Evolutionary conservation across 1,140 invertebrate genomes (phyloP).

Genomic region (Oreohelix idahoensis): DNA sequence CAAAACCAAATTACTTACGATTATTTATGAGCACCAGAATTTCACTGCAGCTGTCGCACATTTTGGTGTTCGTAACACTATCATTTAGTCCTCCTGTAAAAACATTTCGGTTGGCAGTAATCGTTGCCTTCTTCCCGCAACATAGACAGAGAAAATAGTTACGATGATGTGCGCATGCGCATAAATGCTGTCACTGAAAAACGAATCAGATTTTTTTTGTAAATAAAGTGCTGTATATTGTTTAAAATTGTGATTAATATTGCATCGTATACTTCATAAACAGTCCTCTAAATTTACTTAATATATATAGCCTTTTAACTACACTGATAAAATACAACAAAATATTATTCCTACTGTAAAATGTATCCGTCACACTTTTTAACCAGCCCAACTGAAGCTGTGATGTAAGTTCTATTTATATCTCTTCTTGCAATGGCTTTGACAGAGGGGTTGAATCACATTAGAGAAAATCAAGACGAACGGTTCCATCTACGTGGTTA

Average conservation of each 20-base stretch:
- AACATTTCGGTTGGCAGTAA: neutral
- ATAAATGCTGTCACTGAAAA: neutral
- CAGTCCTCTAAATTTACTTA: neutral
- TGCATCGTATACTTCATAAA: neutral
- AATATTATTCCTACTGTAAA: neutral
- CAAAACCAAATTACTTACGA: constrained; percentile 5
- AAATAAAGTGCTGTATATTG: neutral
- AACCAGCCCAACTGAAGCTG: neutral
- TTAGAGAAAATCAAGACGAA: too few species aligned
- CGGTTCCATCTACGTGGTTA: too few species aligned
- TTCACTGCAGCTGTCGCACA: constrained; percentile 38
- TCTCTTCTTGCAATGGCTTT: neutral
- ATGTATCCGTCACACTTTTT: neutral
- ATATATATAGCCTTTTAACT: neutral
- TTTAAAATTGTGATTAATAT: neutral
- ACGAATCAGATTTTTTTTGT: neutral
- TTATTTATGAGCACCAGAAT: constrained; percentile 32
- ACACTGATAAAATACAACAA: neutral
- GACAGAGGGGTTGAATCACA: too few species aligned
- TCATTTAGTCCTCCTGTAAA: neutral
- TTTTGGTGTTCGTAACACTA: neutral
- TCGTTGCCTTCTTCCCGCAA: constrained; percentile 5
- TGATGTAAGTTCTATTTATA: constrained; percentile 15
- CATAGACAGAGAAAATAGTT: neutral
- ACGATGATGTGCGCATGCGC: constrained; percentile 10